Evolutionary conservation across 2,113 vertebrate genomes (phyloP).

Genomic region (Aplodontia rufa): DNA sequence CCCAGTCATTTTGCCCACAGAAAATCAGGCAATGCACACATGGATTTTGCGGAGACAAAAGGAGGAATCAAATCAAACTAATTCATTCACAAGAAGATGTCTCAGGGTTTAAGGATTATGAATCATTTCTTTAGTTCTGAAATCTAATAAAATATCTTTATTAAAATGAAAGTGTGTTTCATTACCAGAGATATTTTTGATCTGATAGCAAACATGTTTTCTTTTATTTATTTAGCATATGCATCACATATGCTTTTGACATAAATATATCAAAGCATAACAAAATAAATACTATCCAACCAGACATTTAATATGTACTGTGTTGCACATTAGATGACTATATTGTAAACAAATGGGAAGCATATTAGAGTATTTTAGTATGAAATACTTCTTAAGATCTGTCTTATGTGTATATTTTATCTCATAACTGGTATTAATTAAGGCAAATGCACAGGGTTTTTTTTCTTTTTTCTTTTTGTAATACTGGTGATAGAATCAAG

Average conservation of each 20-base stretch:
- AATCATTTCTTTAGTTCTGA: slow-evolving; percentile 53
- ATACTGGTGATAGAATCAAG: not conserved
- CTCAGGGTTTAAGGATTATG: slow-evolving; percentile 40
- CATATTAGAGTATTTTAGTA: not conserved
- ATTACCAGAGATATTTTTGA: slow-evolving; percentile 50
- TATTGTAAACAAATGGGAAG: slow-evolving; percentile 7
- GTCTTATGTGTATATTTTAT: not conserved
- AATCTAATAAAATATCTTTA: slow-evolving; percentile 19
- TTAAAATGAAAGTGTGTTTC: slow-evolving; percentile 44
- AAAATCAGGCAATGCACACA: not conserved
- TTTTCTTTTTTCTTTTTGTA: not conserved
- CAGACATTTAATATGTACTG: slow-evolving; percentile 30
- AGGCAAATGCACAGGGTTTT: not conserved
- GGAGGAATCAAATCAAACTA: slow-evolving; percentile 9
- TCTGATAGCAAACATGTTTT: slow-evolving; percentile 39
- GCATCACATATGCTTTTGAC: slow-evolving; percentile 56
- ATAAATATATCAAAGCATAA: slow-evolving; percentile 36
- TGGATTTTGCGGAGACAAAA: slow-evolving; percentile 24
- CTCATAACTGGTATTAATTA: not conserved
- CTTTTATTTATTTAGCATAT: slow-evolving; percentile 57
- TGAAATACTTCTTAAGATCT: not conserved
- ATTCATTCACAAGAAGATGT: slow-evolving; percentile 23
- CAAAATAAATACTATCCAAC: slow-evolving; percentile 57
- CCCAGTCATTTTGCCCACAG: slow-evolving; percentile 24
- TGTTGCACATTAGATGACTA: not conserved